Conservation (phyloP, 2,113 vertebrate genomes). For the Girardinichthys multiradiatus region DNA sequence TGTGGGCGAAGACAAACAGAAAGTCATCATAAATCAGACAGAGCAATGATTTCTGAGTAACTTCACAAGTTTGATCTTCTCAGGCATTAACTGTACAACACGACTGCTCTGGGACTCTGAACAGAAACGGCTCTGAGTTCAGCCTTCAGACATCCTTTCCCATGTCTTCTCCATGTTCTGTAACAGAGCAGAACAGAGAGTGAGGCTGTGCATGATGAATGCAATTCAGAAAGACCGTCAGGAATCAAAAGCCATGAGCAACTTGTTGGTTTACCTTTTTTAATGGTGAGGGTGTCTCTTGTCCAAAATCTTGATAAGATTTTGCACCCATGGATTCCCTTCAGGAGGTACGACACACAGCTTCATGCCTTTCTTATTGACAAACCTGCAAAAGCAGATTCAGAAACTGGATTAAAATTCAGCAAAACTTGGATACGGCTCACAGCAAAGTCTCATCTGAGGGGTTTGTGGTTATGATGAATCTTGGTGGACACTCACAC, state of each 20-base stretch:
- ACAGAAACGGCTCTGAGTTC: too few relatives aligned
- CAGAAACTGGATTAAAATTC: neutral
- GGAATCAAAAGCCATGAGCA: neutral
- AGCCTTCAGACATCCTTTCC: neutral
- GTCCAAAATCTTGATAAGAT: slow-evolving; percentile 5
- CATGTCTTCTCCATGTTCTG: neutral
- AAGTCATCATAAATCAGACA: neutral
- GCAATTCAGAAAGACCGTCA: neutral
- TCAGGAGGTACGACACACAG: slow-evolving; percentile 50
- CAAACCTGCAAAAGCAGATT: slow-evolving; percentile 39
- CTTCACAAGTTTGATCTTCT: neutral
- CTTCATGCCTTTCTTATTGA: neutral
- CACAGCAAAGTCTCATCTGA: neutral
- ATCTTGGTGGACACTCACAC: slow-evolving; percentile 5
- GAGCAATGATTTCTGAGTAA: neutral
- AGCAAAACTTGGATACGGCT: neutral
- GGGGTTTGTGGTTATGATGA: accelerated
- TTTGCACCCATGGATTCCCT: slow-evolving; percentile 28
- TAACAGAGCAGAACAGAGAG: neutral
- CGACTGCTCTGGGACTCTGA: too few relatives aligned
- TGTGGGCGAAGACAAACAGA: too few relatives aligned
- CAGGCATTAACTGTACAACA: neutral
- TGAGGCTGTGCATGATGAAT: neutral
- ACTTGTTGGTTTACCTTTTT: slow-evolving; percentile 20
- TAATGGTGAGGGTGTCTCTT: neutral